Evolutionary conservation across 2,888 invertebrate genomes (phyloP).

Genomic region (Drosophila affinis): DNA sequence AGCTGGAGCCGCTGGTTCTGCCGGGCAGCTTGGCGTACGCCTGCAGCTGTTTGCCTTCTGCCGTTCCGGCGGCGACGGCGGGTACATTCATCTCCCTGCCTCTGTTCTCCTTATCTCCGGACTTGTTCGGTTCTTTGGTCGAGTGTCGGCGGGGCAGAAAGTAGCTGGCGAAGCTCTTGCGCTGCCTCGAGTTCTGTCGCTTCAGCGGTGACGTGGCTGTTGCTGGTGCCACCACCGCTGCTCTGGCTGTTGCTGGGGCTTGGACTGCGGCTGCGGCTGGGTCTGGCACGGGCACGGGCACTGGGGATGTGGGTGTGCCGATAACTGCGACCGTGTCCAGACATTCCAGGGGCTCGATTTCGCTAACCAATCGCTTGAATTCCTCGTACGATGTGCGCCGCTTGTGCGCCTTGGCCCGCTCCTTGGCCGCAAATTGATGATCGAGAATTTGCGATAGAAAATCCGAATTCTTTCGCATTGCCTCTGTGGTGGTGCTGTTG

Average conservation of each 20-base stretch:
- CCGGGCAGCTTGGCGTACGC: constrained; percentile 24
- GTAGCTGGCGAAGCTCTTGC: constrained; percentile 80
- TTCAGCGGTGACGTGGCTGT: constrained; percentile 63
- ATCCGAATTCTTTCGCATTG: constrained; percentile 82
- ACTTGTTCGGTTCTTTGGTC: constrained; percentile 55
- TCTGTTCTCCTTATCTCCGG: constrained; percentile 48
- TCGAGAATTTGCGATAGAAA: constrained; percentile 83
- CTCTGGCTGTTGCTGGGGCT: neutral
- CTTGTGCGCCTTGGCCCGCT: constrained; percentile 82
- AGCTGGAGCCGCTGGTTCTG: neutral
- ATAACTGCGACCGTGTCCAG: constrained; percentile 14
- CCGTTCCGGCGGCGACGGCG: constrained; percentile 5
- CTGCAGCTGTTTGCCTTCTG: constrained; percentile 45
- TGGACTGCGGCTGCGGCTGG: neutral
- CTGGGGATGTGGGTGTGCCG: neutral
- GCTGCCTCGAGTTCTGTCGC: constrained; percentile 82
- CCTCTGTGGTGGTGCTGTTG: constrained; percentile 74
- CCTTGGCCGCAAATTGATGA: constrained; percentile 79
- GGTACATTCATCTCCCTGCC: constrained; percentile 11
- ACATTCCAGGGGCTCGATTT: constrained; percentile 72
- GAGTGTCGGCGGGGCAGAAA: constrained; percentile 72
- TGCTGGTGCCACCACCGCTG: neutral
- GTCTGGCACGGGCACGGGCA: neutral
- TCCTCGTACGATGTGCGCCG: constrained; percentile 84
- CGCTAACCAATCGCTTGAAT: constrained; percentile 83